A percentile compares a stretch with the other conserved stretches of the same genome.
phyloP scores from a whole-genome alignment of 2,797 vertebrate species.

The Gastrophryne carolinensis region DNA sequence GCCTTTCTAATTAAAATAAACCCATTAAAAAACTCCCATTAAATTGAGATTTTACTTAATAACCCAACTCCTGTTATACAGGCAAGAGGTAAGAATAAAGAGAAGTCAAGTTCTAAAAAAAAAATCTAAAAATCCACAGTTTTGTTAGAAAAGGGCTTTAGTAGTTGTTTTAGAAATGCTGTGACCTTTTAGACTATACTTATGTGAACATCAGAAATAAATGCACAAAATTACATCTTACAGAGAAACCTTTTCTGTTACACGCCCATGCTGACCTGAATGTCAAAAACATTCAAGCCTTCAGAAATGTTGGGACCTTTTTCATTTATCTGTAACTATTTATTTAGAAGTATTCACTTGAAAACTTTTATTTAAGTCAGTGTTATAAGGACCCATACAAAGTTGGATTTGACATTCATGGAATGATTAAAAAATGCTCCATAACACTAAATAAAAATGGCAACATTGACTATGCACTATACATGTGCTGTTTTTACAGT shows the following conservation, averaged over 20 bases:
- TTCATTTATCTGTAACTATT: not conserved
- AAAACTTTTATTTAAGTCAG: not conserved
- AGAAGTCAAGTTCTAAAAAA: not conserved
- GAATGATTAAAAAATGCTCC: not conserved
- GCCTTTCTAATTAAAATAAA: no score
- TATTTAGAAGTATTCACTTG: not conserved
- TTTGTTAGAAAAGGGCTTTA: not conserved
- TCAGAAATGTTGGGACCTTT: not conserved
- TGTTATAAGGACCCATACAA: not conserved
- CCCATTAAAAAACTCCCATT: no score
- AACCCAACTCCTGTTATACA: not conserved
- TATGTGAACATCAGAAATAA: constrained; percentile 24
- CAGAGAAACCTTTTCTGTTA: constrained; percentile 22
- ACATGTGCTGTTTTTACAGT: no score
- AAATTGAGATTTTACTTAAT: no score
- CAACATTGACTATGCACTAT: no score
- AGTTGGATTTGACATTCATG: not conserved
- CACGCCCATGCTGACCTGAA: not conserved
- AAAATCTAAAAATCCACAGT: constrained; percentile 8
- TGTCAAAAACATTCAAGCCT: not conserved
- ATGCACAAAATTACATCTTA: constrained; percentile 26
- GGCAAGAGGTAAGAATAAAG: not conserved
- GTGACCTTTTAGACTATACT: constrained; percentile 20
- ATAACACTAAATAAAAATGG: no score
- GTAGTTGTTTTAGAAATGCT: constrained; percentile 15